Conservation (phyloP, 2,888 invertebrate genomes). For the Aspidiotus destructor region DNA sequence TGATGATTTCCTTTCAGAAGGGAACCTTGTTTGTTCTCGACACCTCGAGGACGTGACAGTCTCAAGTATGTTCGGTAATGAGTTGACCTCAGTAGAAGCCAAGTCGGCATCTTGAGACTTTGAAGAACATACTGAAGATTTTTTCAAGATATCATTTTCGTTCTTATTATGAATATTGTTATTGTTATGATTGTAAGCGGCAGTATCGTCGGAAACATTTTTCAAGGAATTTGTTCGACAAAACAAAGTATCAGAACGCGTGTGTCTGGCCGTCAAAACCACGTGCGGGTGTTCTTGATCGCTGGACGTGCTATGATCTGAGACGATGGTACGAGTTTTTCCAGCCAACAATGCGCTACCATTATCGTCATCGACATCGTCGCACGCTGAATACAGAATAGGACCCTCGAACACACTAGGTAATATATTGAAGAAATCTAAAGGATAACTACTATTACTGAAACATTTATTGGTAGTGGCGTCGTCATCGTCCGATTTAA, state of each 20-base stretch:
- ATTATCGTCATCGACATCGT: slow-evolving; percentile 7
- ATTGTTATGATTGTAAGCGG: slow-evolving; percentile 10
- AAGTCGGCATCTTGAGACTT: too few species aligned
- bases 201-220: background rate
- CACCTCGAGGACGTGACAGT: background rate
- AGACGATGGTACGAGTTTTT: background rate
- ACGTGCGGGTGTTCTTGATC: background rate
- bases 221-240: slow-evolving; percentile 2
- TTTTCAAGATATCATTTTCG: slow-evolving; percentile 14
- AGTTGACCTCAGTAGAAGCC: too few species aligned
- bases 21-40: slow-evolving; percentile 22
- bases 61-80: background rate
- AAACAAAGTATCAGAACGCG: background rate
- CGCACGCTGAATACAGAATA: slow-evolving; percentile 11
- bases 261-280: background rate
- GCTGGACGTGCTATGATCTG: slow-evolving; percentile 1
- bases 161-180: slow-evolving; percentile 32
- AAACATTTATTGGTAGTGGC: slow-evolving; percentile 9
- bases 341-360: background rate
- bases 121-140: background rate
- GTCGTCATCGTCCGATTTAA: slow-evolving; percentile 5
- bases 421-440: slow-evolving; percentile 25
- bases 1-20: slow-evolving; percentile 9
- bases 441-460: slow-evolving; percentile 8
- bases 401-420: slow-evolving; percentile 31